Conservation (phyloP, 2,797 vertebrate species). For the Botia almorhae region DNA sequence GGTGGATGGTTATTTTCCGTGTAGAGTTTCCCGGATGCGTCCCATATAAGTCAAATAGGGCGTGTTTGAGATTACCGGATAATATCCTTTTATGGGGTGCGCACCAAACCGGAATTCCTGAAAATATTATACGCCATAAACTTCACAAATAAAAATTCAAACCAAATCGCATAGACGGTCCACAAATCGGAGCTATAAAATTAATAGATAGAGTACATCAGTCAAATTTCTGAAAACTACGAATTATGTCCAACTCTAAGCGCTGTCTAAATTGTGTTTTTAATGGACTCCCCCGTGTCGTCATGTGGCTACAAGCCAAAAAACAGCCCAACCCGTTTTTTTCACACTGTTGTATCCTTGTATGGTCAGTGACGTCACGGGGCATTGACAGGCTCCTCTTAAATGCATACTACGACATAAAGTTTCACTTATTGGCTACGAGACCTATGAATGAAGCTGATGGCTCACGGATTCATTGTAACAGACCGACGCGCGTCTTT, state of each 20-base stretch:
- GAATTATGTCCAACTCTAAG: not conserved
- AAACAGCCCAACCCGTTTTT: slow-evolving; percentile 65
- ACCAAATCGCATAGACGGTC: not conserved
- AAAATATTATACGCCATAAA: slow-evolving; percentile 23
- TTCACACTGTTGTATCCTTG: slow-evolving; percentile 81
- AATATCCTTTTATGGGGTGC: slow-evolving; percentile 68
- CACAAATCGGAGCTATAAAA: not conserved
- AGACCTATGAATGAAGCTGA: slow-evolving; percentile 55
- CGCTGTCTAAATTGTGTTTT: not conserved
- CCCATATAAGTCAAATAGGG: slow-evolving; percentile 57
- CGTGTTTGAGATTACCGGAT: slow-evolving; percentile 68
- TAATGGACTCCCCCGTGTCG: slow-evolving; percentile 32
- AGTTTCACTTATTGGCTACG: slow-evolving; percentile 71
- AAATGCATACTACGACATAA: slow-evolving; percentile 80
- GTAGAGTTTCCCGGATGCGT: slow-evolving; percentile 53
- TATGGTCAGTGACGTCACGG: slow-evolving; percentile 89
- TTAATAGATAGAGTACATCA: not conserved
- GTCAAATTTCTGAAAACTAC: not conserved
- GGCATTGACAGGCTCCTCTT: slow-evolving; percentile 81
- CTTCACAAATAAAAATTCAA: not conserved
- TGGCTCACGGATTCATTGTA: not conserved
- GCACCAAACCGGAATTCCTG: slow-evolving; percentile 71
- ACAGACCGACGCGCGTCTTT: not conserved
- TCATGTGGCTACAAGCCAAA: slow-evolving; percentile 64
- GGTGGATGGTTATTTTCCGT: slow-evolving; percentile 1